Evolutionary conservation across 2,113 vertebrate species (phyloP).

Genomic region (Bagarius yarrelli): DNA sequence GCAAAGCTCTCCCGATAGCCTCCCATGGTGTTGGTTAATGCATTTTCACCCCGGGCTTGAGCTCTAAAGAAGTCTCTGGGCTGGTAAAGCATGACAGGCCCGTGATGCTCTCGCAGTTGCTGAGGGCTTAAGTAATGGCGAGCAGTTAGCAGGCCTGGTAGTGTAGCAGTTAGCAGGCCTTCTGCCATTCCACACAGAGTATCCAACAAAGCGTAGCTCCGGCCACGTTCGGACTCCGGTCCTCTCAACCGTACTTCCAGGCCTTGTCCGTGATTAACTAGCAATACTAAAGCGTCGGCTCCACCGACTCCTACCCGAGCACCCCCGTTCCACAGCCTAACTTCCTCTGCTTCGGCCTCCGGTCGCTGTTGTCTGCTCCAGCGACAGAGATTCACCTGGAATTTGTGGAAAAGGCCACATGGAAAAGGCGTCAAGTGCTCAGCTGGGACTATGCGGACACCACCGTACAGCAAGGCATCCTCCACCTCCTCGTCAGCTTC

Average conservation of each 20-base stretch:
- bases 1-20: constrained; percentile 96
- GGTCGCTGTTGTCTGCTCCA: constrained; percentile 93
- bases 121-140: constrained; percentile 96
- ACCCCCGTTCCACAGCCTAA: constrained; percentile 91
- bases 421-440: constrained; percentile 94
- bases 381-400: constrained; percentile 94
- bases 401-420: constrained; percentile 95
- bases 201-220: constrained; percentile 90
- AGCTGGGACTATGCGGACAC: constrained; percentile 87
- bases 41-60: constrained; percentile 84
- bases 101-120: constrained; percentile 91
- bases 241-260: constrained; percentile 92
- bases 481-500: constrained; percentile 91
- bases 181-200: constrained; percentile 90
- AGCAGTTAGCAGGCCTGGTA: constrained; percentile 87
- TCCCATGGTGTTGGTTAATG: constrained; percentile 93
- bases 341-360: constrained; percentile 80
- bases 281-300: constrained; percentile 86
- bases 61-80: constrained; percentile 95
- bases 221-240: constrained; percentile 81
- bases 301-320: constrained; percentile 83
- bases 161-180: constrained; percentile 84
- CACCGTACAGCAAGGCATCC: constrained; percentile 84
- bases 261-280: constrained; percentile 97
- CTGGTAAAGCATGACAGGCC: constrained; percentile 96